Conservation (phyloP, 2,888 invertebrate species). For the Schizotus pectinicornis region DNA sequence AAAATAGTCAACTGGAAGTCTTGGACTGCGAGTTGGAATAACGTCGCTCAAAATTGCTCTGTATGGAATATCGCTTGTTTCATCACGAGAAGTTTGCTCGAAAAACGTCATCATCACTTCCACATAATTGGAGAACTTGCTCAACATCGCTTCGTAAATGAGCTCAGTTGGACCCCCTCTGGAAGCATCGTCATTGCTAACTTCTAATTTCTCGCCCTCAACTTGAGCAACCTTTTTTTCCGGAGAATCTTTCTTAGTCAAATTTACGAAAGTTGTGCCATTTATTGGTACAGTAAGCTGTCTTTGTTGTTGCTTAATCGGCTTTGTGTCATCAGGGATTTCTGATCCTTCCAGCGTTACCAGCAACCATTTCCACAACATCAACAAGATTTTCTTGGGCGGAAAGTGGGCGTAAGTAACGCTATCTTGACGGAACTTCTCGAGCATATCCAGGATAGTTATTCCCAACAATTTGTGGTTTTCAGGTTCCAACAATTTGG, state of each 20-base stretch:
- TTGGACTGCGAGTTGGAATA: not conserved
- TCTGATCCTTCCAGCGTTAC: slow-evolving; percentile 16
- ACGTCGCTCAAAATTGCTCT: not conserved
- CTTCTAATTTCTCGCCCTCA: too few relatives aligned
- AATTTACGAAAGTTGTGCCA: too few relatives aligned
- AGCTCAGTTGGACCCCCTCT: slow-evolving; percentile 13
- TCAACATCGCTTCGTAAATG: slow-evolving; percentile 17
- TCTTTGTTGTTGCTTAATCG: slow-evolving; percentile 1
- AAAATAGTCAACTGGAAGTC: not conserved
- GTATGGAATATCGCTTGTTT: not conserved
- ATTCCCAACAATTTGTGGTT: slow-evolving; percentile 15
- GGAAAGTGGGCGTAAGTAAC: slow-evolving; percentile 14
- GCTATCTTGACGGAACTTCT: slow-evolving; percentile 2
- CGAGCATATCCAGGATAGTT: slow-evolving; percentile 17
- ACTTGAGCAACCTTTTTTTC: too few relatives aligned
- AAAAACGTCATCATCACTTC: slow-evolving; percentile 12
- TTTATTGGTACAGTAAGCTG: slow-evolving; percentile 7
- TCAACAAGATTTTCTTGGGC: slow-evolving; percentile 25
- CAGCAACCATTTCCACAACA: slow-evolving; percentile 27
- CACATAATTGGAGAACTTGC: slow-evolving; percentile 9
- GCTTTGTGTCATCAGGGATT: slow-evolving; percentile 8
- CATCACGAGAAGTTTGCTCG: not conserved
- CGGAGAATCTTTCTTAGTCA: too few relatives aligned
- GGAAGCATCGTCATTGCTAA: too few relatives aligned
- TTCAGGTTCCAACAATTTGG: slow-evolving; percentile 10